A percentile compares a stretch with the other conserved stretches of the same genome.
Conservation (phyloP, 2,888 invertebrate species). For the Sycophila texana region DNA sequence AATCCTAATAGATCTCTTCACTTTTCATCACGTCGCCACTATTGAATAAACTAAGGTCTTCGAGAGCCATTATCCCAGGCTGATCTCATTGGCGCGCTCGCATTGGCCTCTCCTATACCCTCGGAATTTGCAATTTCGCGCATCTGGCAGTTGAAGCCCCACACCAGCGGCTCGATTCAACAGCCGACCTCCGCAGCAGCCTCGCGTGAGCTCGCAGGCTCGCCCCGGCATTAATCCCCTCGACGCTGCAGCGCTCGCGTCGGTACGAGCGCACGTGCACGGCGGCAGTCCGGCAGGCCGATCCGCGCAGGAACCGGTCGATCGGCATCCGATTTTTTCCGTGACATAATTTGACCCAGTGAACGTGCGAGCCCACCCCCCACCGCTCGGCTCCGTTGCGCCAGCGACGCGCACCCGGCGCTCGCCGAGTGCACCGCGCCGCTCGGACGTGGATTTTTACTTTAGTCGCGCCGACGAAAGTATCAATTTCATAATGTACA, state of each 20-base stretch:
- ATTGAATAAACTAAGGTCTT: too few relatives aligned
- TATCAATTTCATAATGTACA: slow-evolving; percentile 35
- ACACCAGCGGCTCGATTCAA: not conserved
- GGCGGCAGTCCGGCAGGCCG: not conserved
- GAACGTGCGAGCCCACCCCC: slow-evolving; percentile 5
- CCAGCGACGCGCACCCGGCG: not conserved
- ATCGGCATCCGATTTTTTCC: slow-evolving; percentile 44
- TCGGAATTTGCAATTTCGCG: too few relatives aligned
- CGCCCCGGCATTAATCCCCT: slow-evolving; percentile 29
- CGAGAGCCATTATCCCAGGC: too few relatives aligned
- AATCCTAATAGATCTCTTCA: too few relatives aligned
- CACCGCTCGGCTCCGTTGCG: slow-evolving; percentile 20
- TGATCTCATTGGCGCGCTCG: too few relatives aligned
- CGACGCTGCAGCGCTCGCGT: not conserved
- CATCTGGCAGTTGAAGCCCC: not conserved
- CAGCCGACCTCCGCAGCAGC: not conserved
- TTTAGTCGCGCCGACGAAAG: slow-evolving; percentile 6
- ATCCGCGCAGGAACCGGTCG: slow-evolving; percentile 38
- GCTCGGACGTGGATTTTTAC: slow-evolving; percentile 28
- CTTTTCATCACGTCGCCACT: too few relatives aligned
- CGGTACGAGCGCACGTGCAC: not conserved
- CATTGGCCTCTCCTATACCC: too few relatives aligned
- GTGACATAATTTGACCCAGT: slow-evolving; percentile 56
- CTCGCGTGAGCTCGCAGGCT: slow-evolving; percentile 25
- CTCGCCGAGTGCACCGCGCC: not conserved